A percentile compares a stretch with the other conserved stretches of the same genome.
Conservation (phyloP, 2,888 invertebrate species). For the Zaprionus bogoriensis region DNA sequence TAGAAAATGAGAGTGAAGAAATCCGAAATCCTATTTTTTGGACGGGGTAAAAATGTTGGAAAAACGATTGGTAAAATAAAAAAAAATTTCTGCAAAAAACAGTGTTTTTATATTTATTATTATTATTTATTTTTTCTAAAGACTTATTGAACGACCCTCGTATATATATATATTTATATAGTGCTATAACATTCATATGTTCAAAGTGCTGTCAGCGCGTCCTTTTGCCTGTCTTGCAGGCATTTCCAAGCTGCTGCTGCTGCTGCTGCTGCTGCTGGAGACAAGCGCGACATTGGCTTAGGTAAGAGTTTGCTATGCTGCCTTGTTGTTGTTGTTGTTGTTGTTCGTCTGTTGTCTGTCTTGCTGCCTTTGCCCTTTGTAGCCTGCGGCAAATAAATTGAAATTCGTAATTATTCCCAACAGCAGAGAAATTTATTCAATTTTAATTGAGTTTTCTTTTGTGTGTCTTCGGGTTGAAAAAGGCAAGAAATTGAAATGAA, state of each 20-base stretch:
- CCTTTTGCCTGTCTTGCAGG: slow-evolving; percentile 17
- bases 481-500: slow-evolving; percentile 60
- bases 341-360: slow-evolving; percentile 22
- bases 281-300: slow-evolving; percentile 31
- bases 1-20: no score
- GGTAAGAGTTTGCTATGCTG: slow-evolving; percentile 47
- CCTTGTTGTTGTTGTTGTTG: slow-evolving; percentile 17
- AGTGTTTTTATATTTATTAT: no score
- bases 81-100: no score
- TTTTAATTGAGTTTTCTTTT: slow-evolving; percentile 76
- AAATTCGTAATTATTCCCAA: slow-evolving; percentile 77
- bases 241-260: slow-evolving; percentile 8
- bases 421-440: slow-evolving; percentile 76
- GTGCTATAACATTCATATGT: slow-evolving; percentile 21
- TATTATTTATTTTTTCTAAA: no score
- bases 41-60: no score
- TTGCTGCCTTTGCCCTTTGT: slow-evolving; percentile 53
- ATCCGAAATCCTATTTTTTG: no score
- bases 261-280: not conserved
- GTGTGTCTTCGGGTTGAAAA: slow-evolving; percentile 32
- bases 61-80: no score
- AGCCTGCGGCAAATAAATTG: slow-evolving; percentile 74
- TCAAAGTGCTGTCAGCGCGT: not conserved
- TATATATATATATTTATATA: no score
- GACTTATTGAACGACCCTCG: no score